Conservation (phyloP, 2,113 vertebrate species). For the Athene cunicularia region DNA sequence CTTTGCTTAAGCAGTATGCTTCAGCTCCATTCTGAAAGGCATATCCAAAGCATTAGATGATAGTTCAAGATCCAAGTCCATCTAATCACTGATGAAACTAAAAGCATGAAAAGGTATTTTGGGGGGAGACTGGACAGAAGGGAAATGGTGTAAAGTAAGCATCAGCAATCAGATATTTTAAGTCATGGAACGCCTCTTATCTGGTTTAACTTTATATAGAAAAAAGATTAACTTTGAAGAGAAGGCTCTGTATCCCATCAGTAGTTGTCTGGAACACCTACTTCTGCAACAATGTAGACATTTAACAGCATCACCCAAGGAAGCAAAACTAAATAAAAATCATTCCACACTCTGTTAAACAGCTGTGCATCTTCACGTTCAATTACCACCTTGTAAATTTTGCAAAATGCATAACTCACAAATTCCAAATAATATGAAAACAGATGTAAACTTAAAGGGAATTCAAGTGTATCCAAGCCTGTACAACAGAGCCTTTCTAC, state of each 20-base stretch:
- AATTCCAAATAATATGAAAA: not conserved
- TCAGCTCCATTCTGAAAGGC: not conserved
- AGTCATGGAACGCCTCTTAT: not conserved
- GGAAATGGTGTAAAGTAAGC: not conserved
- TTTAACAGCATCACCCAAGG: not conserved
- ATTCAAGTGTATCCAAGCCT: not conserved
- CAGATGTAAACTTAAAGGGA: not conserved
- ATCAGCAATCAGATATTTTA: not conserved
- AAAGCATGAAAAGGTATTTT: not conserved
- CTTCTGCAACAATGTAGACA: not conserved
- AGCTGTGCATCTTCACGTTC: not conserved
- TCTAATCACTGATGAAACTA: not conserved
- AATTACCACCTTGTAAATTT: not conserved
- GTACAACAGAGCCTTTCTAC: not conserved
- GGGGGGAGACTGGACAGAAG: not conserved
- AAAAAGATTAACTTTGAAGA: not conserved
- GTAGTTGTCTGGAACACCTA: not conserved
- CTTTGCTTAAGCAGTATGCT: not conserved
- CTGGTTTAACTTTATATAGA: not conserved
- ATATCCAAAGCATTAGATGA: not conserved
- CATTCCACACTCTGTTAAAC: not conserved
- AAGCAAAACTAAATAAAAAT: not conserved
- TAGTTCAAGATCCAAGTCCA: not conserved
- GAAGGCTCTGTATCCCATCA: not conserved
- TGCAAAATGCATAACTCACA: not conserved